Conservation (phyloP, 2,797 vertebrate genomes). For the Gephyroberyx darwinii region DNA sequence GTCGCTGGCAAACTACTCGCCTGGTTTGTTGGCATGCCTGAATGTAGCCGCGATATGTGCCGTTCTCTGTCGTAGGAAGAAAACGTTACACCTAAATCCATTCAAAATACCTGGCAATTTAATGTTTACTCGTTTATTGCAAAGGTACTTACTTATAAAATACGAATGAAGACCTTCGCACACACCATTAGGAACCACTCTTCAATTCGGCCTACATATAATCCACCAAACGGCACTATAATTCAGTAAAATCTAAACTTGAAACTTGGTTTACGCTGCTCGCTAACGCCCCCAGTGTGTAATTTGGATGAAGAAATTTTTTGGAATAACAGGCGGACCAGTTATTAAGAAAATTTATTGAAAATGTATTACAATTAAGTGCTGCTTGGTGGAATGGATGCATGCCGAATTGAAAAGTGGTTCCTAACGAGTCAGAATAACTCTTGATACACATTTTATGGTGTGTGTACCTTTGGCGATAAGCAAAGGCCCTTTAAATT, state of each 20-base stretch:
- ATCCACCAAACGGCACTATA: background rate
- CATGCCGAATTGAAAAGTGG: too few relatives aligned
- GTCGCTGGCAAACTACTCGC: slow-evolving; percentile 12
- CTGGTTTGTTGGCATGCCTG: slow-evolving; percentile 32
- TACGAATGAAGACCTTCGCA: background rate
- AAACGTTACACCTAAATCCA: background rate
- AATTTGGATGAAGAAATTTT: too few relatives aligned
- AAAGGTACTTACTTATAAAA: background rate
- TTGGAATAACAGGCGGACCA: background rate
- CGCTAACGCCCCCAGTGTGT: background rate
- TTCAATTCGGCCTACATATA: background rate
- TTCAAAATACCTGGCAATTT: background rate
- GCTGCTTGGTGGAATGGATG: background rate
- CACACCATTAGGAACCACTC: accelerated
- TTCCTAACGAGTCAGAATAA: too few relatives aligned
- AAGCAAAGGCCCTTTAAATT: too few relatives aligned
- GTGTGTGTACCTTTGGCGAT: too few relatives aligned
- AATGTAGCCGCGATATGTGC: background rate
- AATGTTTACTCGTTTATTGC: background rate
- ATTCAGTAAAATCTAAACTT: background rate
- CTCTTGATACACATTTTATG: too few relatives aligned
- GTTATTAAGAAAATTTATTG: background rate
- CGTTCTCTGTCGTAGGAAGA: background rate
- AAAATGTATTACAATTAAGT: background rate
- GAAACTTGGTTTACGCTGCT: background rate